These are phyloP conservation scores for Oligia latruncula DNA, from an alignment of 2,888 invertebrate genomes.

Conservation along the genomic window DNA sequence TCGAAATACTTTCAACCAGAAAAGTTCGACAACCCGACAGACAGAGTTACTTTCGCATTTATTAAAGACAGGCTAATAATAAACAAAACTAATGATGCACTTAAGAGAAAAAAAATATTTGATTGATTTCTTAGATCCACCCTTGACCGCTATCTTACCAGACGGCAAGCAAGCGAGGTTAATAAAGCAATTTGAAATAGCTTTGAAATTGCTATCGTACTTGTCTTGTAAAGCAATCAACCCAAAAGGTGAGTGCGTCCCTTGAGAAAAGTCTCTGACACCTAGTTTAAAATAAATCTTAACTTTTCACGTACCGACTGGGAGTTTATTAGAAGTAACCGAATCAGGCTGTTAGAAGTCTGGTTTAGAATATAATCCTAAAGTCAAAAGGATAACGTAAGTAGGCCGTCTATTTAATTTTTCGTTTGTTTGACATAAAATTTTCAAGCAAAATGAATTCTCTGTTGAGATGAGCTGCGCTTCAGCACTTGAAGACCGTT, in stretches of 20 bases:
- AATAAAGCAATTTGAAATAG: neutral
- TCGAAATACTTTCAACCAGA: neutral
- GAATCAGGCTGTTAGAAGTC: constrained; percentile 1
- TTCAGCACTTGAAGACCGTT: no score
- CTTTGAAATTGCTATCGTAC: neutral
- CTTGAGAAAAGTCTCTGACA: neutral
- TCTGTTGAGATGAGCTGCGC: no score
- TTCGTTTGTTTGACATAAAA: no score
- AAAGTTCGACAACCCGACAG: no score
- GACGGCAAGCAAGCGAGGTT: no score
- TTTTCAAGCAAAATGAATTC: no score
- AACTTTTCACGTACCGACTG: neutral
- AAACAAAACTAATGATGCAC: neutral
- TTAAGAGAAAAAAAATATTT: neutral
- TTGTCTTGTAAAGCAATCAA: neutral
- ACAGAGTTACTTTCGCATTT: neutral
- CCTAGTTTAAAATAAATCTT: neutral
- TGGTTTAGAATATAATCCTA: neutral
- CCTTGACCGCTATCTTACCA: neutral
- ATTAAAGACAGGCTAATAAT: neutral
- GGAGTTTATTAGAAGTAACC: constrained; percentile 12
- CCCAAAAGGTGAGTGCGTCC: neutral
- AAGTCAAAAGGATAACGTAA: constrained; percentile 12
- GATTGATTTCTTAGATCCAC: neutral
- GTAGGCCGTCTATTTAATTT: neutral